Percentiles rank a stretch among this genome's conserved stretches.
These are phyloP conservation scores for Plectus sambesii DNA, from an alignment of 1,140 invertebrate genomes.

Conservation along the genomic window DNA sequence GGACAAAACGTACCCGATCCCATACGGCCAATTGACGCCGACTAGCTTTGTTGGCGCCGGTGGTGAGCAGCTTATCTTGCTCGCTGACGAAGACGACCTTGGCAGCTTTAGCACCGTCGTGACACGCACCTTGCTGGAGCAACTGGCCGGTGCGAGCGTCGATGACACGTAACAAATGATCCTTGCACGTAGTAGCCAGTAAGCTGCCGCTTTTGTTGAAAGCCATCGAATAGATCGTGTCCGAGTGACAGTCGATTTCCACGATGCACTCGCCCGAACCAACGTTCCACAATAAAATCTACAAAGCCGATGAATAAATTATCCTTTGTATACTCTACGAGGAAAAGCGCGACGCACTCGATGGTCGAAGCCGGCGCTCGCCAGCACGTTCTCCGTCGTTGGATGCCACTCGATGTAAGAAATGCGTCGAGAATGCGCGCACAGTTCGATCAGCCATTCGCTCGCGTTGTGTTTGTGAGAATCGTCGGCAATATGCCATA, in stretches of 20 bases:
- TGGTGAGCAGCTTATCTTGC: conserved; percentile 61
- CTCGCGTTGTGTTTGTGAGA: neutral
- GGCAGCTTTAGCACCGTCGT: conserved; percentile 71
- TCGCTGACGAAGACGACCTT: conserved; percentile 74
- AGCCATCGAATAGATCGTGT: conserved; percentile 32
- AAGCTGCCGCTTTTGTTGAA: conserved; percentile 75
- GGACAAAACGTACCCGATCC: conserved; percentile 54
- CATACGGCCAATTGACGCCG: conserved; percentile 75
- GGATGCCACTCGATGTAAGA: neutral
- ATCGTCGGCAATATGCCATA: neutral
- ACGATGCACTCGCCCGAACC: neutral
- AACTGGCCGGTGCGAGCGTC: conserved; percentile 68
- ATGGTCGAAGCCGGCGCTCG: neutral
- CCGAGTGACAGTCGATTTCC: conserved; percentile 1
- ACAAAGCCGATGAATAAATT: neutral
- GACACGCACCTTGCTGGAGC: conserved; percentile 64
- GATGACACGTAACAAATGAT: conserved; percentile 74
- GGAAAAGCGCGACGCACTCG: neutral
- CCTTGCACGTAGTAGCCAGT: conserved; percentile 76
- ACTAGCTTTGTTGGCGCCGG: conserved; percentile 72
- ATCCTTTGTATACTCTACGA: neutral
- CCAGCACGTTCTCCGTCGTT: neutral
- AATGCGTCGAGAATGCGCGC: neutral
- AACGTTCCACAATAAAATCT: neutral
- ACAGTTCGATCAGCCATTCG: neutral